These are phyloP conservation scores for Eospalax fontanierii DNA, from an alignment of 2,797 vertebrate genomes.

Conservation along the genomic window DNA sequence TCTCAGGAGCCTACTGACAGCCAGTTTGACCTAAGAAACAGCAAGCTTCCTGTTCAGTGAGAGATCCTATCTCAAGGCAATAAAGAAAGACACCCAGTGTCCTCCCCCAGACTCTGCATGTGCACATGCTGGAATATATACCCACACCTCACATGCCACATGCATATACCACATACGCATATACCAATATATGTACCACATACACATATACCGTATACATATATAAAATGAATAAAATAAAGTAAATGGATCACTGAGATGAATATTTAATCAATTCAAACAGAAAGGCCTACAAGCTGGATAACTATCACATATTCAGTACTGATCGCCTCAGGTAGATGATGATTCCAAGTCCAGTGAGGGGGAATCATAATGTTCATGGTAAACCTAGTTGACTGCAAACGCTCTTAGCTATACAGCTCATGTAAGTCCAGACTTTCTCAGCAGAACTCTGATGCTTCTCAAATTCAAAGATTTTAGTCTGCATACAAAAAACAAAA, in stretches of 20 bases:
- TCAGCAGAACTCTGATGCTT: background rate
- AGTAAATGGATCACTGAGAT: background rate
- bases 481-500: no score
- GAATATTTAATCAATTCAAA: conserved; percentile 12
- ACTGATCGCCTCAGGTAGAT: background rate
- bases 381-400: background rate
- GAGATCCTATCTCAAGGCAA: background rate
- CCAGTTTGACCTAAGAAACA: background rate
- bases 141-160: no score
- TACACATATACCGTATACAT: background rate
- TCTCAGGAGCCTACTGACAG: background rate
- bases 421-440: background rate
- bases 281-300: background rate
- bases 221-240: background rate
- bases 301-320: background rate
- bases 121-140: no score
- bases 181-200: background rate
- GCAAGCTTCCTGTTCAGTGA: background rate
- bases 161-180: background rate
- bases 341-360: background rate
- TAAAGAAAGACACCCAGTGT: background rate
- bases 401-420: background rate
- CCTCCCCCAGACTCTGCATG: no score
- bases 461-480: background rate
- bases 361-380: background rate